Evolutionary conservation across 1,140 invertebrate species (phyloP), one percentile per base, ranked within the genome.

Genomic region (Neodiprion fabricii): DNA sequence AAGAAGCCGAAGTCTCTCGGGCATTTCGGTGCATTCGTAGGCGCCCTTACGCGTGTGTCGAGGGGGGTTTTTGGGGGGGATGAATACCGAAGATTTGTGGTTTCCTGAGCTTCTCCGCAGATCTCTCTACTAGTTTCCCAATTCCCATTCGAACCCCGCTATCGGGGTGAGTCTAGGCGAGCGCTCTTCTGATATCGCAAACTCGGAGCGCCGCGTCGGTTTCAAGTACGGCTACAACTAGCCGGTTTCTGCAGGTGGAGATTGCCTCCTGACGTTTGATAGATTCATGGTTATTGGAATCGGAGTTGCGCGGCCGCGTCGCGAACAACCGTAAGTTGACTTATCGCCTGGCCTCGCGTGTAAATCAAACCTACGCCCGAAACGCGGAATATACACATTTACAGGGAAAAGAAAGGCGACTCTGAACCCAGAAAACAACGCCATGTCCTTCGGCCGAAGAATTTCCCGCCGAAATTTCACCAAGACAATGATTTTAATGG

Each of bases 271-370:
- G 87, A 88, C 87, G 78, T 87, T 76, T 88, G 87, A 88, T 88
- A 85, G 85, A 88, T 88, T 88, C 86, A 88, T 88, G 86, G 87
- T 87, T 88, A 87, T 88, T 87, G 86, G 87, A 88, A 88, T 85
- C 83, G 85, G 85, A 86, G 82, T 81, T 53, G n/a, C n/a, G 10
- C 50, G 10, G 10, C 10, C 50, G n/a, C 50, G 17, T 2, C 10
- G 50, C 10, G 50, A 53, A 21, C 17, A 21, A 53, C 50, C 50
- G n/a, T 10, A 53, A 53, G 50, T 53, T 53, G 50, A 53, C 50
- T 53, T 53, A 53, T 53, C 50, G 50, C 50, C 10, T 53, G n/a
- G n/a, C 17, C 50, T 53, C 50, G 50, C 50, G 50, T 53, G 50
- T 53, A 53, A 53, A 53, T 53, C 50, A 53, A 53, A 21, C 17